Percentiles rank a stretch among this genome's conserved stretches.
These are phyloP conservation scores for Burhinus oedicnemus DNA, from an alignment of 2,113 vertebrate genomes.

Conservation along the genomic window DNA sequence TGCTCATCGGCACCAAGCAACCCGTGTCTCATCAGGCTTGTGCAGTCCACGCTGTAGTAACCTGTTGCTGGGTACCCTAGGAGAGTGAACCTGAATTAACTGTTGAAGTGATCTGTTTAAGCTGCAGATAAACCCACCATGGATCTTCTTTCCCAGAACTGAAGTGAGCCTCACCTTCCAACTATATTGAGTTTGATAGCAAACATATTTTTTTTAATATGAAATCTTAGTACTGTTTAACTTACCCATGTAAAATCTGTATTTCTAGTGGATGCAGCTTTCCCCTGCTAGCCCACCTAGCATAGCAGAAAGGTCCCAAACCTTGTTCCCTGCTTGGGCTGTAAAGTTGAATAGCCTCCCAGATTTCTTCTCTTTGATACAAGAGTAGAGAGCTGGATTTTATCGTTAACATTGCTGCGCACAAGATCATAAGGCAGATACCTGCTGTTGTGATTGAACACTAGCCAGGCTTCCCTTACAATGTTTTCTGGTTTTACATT, in stretches of 20 bases:
- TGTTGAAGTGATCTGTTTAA: background rate
- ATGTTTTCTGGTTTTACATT: background rate
- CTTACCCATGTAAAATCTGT: background rate
- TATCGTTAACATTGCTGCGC: fast-evolving
- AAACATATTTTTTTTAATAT: background rate
- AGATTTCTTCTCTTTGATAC: background rate
- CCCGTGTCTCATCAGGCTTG: fast-evolving
- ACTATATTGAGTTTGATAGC: fast-evolving
- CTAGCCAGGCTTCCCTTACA: background rate
- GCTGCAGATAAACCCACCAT: background rate
- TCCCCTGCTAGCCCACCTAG: background rate
- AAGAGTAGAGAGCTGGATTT: background rate
- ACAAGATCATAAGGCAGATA: background rate
- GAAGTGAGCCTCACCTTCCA: background rate
- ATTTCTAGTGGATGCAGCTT: background rate
- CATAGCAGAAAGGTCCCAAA: background rate
- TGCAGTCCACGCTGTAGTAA: background rate
- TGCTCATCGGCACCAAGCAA: background rate
- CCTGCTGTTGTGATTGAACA: background rate
- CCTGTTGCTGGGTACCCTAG: background rate
- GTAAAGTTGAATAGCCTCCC: background rate
- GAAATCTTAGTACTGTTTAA: background rate
- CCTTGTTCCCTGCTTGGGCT: background rate
- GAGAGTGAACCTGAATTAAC: background rate
- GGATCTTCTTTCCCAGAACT: background rate